These are phyloP conservation scores for Scaptomyza tumidula DNA, from an alignment of 2,888 invertebrate species.

Conservation along the genomic window DNA sequence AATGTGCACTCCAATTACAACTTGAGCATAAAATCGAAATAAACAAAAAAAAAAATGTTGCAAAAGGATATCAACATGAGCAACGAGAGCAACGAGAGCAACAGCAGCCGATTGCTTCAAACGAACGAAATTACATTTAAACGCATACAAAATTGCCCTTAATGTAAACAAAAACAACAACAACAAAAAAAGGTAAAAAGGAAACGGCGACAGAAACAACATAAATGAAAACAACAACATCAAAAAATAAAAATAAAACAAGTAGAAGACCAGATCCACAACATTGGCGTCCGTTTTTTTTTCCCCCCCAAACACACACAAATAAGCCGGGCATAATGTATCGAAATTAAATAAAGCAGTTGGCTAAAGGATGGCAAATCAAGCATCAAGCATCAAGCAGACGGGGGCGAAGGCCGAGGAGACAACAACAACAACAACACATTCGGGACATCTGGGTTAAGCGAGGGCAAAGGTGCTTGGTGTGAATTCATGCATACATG, in stretches of 20 bases:
- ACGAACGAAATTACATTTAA: conserved; percentile 61
- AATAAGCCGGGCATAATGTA: conserved; percentile 36
- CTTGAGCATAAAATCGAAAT: conserved; percentile 63
- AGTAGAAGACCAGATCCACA: conserved; percentile 17
- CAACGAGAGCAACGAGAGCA: conserved; percentile 6
- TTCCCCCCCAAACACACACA: conserved; percentile 3
- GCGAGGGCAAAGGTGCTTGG: conserved; percentile 13
- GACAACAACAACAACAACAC: conserved; percentile 19
- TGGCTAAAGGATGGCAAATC: conserved; percentile 7
- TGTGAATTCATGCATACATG: conserved; percentile 47
- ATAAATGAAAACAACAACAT: neutral
- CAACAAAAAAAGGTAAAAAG: conserved; percentile 4
- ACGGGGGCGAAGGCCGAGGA: neutral
- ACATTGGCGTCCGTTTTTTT: neutral
- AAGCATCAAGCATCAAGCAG: neutral
- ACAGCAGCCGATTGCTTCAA: conserved; percentile 39
- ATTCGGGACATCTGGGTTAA: too few species aligned
- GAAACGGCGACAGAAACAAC: conserved; percentile 12
- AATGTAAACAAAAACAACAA: conserved; percentile 42
- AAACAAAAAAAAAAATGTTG: conserved; percentile 10
- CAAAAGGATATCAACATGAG: conserved; percentile 34
- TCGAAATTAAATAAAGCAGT: conserved; percentile 44
- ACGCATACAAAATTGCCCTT: conserved; percentile 36
- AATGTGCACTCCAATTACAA: conserved; percentile 77
- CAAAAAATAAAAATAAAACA: conserved; percentile 30